Base-by-base conservation (phyloP, 2,888 invertebrate genomes). In the Cerceris ruficornis region DNA sequence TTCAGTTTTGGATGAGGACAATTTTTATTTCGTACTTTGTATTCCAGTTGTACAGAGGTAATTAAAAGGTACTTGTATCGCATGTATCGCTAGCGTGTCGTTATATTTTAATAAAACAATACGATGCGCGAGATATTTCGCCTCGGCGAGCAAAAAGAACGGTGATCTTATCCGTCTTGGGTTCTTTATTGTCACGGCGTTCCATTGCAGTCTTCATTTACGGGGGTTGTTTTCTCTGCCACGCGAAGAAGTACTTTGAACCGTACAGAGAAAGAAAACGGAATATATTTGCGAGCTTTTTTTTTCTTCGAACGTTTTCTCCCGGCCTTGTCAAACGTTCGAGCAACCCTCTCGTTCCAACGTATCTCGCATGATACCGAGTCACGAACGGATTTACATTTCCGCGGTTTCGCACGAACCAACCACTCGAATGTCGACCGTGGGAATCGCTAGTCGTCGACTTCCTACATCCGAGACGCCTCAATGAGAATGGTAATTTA, bases 301-400 rank as follows among this genome's bases (percentile, higher is more conserved):
- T 72, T 73, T 66, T 68, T 43, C 54, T 52, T 42, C 49, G n/a
- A 64, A 50, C 50, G 74, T 69, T 79, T 66, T 14, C 14, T 46
- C 14, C 8, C 46, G 58, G 17, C 49, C 43, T 14, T 52, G 73
- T 73, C 72, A 69, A 72, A 81, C 59, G 66, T 70, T 59, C 55
- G 55, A 11, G 42, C 13, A 46, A 59, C 54, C 65, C 58, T 66
- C 49, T 54, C 46, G 55, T 17, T 60, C 72, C 69, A 70, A 69
- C 28, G 28, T 68, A 66, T 57, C 55, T 54, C 69, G 69, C 80
- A 82, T 43, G 77, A 69, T 57, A 62, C 41, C 59, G 49, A 69
- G 86, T 87, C 84, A 81, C 81, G 85, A 84, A 79, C 82, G 76
- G 66, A 86, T 87, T 87, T 85, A 80, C 87, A 84, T 86, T 80